Evolutionary conservation across 2,888 invertebrate species (phyloP), one percentile per base, ranked within the genome.

Genomic region (Hemistola chrysoprasaria): DNA sequence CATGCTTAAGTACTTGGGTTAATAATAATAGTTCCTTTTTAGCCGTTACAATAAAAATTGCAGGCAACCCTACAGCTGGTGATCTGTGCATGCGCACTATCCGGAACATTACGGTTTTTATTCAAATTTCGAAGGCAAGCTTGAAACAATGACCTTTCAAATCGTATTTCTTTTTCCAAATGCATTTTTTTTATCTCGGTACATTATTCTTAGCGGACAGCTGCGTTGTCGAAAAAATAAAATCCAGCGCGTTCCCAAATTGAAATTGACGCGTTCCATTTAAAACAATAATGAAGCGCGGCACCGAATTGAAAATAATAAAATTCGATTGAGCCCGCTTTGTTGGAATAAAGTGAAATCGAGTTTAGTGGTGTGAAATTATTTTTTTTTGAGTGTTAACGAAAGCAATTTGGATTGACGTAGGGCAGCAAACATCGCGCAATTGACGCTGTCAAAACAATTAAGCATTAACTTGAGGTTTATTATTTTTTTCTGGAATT

Each of bases 51-150:
- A 35, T 46, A 52, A 62, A 62, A 49, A 52, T 53, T 60, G n/a
- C n/a, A n/a, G 51, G 59, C 44, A 47, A 59, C 62, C 65, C 57
- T 67, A 64, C 77, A 75, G 73, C 72, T 74, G 76, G 64, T 71
- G 60, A 70, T 71, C 68, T 59, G 62, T 53, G 53, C 63, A 51
- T 55, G 70, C 56, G 72, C 85, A 80, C 65, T 60, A 59, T 65
- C 71, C 78, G 83, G 81, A 85, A 86, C 84, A 78, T 73, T 87
- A 87, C 82, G 71, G 86, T 84, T 89, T 85, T 81, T 81, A 83
- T 86, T 83, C 55, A 80, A 84, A 87, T 81, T 76, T 63, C 44
- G 51, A 62, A 63, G 50, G n/a, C n/a, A n/a, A n/a, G 49, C 40
- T 41, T 53, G 60, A 50, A 62, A 62, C 64, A 61, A 63, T 52